These are phyloP conservation scores for Corythucha ciliata DNA, from an alignment of 2,888 invertebrate genomes.

Conservation along the genomic window DNA sequence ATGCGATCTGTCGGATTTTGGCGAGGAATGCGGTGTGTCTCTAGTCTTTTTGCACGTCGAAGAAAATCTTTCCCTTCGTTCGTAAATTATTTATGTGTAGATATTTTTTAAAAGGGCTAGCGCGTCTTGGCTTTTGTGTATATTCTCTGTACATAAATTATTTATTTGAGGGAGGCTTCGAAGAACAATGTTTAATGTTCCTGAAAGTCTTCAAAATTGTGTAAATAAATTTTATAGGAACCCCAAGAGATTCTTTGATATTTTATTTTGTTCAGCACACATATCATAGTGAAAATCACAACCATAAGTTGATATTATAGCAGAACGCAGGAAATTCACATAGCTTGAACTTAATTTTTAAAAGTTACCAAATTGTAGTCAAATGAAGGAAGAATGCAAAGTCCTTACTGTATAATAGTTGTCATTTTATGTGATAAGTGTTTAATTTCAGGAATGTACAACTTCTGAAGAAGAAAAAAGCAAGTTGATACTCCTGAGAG, in stretches of 20 bases:
- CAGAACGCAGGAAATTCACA: slow-evolving; percentile 17
- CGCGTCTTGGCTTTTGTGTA: no score
- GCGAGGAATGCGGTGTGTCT: no score
- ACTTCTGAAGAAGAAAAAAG: no score
- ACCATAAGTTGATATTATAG: no score
- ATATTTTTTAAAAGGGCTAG: no score
- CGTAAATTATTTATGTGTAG: neutral
- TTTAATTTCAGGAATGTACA: slow-evolving; percentile 20
- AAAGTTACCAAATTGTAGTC: slow-evolving; percentile 28
- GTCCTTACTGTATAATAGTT: slow-evolving; percentile 33
- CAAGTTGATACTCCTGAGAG: no score
- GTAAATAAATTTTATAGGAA: neutral
- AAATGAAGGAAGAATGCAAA: no score
- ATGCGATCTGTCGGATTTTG: no score
- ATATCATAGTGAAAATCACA: no score
- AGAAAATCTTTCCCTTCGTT: neutral
- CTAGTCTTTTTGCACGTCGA: no score
- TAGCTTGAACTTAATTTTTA: slow-evolving; percentile 13
- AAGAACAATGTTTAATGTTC: no score
- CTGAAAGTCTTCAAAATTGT: no score
- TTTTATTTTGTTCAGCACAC: neutral
- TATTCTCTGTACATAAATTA: neutral
- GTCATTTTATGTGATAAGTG: slow-evolving; percentile 30
- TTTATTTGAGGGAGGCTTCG: neutral
- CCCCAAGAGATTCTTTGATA: neutral